phyloP scores from a whole-genome alignment of 2,888 invertebrate genomes.

The Tortricodes alternella region DNA sequence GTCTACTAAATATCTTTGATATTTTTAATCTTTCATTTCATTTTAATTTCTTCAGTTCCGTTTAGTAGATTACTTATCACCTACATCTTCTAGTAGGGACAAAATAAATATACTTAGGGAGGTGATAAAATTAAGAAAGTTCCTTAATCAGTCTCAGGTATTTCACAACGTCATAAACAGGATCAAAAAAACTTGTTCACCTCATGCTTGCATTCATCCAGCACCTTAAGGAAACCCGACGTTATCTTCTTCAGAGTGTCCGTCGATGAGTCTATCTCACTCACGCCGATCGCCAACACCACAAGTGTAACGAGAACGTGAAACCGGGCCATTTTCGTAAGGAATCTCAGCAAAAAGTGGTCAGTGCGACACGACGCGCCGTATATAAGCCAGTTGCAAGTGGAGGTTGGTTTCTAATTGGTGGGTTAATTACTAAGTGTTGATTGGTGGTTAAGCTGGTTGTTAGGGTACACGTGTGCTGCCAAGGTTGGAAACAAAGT shows the following conservation, averaged over 20 bases:
- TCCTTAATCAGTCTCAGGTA: too few species aligned
- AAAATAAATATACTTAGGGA: too few species aligned
- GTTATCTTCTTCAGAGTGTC: conserved; percentile 57
- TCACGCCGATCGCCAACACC: conserved; percentile 36
- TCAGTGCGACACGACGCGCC: neutral
- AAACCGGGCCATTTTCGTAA: conserved; percentile 3
- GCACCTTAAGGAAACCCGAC: conserved; percentile 55
- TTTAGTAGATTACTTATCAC: too few species aligned
- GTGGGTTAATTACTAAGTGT: conserved; percentile 11
- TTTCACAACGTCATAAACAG: neutral
- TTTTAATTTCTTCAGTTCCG: too few species aligned
- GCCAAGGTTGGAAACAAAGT: conserved; percentile 7
- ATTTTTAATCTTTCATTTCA: too few species aligned
- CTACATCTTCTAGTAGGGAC: too few species aligned
- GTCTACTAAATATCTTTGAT: too few species aligned
- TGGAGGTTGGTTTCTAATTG: conserved; percentile 3
- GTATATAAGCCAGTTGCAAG: conserved; percentile 28
- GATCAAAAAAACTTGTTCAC: conserved; percentile 36
- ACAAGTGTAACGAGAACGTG: conserved; percentile 31
- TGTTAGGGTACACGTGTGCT: conserved; percentile 7
- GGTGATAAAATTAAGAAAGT: too few species aligned
- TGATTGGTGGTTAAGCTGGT: neutral
- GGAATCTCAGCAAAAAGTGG: neutral
- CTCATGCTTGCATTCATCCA: conserved; percentile 60
- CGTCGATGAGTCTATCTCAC: conserved; percentile 40